These are phyloP conservation scores for Cyphomyrmex costatus DNA, from an alignment of 1,140 invertebrate genomes.

Conservation along the genomic window DNA sequence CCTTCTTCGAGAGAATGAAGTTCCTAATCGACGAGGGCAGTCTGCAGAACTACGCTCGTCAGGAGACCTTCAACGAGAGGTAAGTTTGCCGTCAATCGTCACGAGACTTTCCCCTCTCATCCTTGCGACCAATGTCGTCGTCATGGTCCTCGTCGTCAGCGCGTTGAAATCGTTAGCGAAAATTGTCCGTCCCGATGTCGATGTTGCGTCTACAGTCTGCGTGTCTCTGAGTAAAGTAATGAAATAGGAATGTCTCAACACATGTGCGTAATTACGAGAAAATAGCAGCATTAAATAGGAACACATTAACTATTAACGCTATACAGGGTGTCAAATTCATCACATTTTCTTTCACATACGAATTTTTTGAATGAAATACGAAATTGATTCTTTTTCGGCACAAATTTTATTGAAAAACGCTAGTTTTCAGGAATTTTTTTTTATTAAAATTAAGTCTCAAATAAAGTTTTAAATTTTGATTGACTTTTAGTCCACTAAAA, in stretches of 20 bases:
- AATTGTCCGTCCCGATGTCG: constrained; percentile 82
- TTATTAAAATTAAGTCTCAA: not conserved
- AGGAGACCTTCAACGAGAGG: constrained; percentile 99
- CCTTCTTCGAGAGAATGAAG: constrained; percentile 99
- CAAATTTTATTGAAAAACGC: not conserved
- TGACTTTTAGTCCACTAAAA: not conserved
- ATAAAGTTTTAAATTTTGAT: not conserved
- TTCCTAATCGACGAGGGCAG: constrained; percentile 99
- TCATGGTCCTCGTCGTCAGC: constrained; percentile 43
- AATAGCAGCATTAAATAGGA: constrained; percentile 52
- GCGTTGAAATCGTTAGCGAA: constrained; percentile 61
- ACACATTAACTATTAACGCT: constrained; percentile 24
- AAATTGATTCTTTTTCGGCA: not conserved
- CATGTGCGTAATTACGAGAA: constrained; percentile 36
- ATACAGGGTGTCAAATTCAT: not conserved
- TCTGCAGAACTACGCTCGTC: constrained; percentile 97
- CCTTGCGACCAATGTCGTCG: constrained; percentile 57
- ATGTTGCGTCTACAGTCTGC: constrained; percentile 81
- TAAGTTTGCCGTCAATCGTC: constrained; percentile 87
- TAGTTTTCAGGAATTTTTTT: not conserved
- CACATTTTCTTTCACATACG: not conserved
- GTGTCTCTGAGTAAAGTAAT: constrained; percentile 62
- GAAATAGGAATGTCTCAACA: constrained; percentile 45
- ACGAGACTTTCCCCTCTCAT: constrained; percentile 55
- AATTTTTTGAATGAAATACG: constrained; percentile 4